Evolutionary conservation across 2,888 invertebrate genomes (phyloP).

Genomic region (Trichogramma evanescens): DNA sequence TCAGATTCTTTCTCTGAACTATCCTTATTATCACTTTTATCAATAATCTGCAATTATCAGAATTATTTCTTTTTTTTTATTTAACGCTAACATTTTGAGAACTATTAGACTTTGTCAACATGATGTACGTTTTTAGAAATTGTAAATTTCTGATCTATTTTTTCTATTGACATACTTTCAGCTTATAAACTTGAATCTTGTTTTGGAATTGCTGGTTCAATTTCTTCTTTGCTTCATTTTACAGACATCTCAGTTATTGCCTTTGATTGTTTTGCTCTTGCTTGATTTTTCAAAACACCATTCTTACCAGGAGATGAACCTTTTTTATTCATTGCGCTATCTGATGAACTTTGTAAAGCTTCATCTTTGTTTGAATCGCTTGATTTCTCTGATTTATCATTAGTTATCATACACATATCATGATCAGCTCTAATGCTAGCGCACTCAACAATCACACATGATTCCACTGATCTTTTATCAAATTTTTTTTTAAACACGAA

Average conservation of each 20-base stretch:
- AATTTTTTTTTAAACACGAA: not conserved
- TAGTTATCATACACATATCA: slow-evolving; percentile 1
- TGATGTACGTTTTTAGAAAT: not conserved
- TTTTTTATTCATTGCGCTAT: slow-evolving; percentile 8
- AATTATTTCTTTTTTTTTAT: too few relatives aligned
- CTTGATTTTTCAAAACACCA: not conserved
- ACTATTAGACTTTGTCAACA: too few relatives aligned
- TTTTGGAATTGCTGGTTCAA: not conserved
- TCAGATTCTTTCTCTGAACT: not conserved
- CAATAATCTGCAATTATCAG: not conserved
- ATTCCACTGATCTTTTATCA: slow-evolving; percentile 8
- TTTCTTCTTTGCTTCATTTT: slow-evolving; percentile 1
- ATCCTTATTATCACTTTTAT: slow-evolving; percentile 9
- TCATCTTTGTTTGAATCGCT: not conserved
- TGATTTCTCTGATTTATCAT: slow-evolving; percentile 8
- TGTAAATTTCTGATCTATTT: not conserved
- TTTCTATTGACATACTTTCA: not conserved
- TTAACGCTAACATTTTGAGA: too few relatives aligned
- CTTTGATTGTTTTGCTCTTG: not conserved
- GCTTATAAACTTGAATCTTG: not conserved
- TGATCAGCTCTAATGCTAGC: slow-evolving; percentile 5
- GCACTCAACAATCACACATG: slow-evolving; percentile 13
- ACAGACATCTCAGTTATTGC: not conserved
- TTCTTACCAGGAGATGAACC: not conserved
- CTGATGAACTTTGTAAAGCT: not conserved